Base-by-base conservation (phyloP, 2,797 vertebrate genomes). In the Alca torda region DNA sequence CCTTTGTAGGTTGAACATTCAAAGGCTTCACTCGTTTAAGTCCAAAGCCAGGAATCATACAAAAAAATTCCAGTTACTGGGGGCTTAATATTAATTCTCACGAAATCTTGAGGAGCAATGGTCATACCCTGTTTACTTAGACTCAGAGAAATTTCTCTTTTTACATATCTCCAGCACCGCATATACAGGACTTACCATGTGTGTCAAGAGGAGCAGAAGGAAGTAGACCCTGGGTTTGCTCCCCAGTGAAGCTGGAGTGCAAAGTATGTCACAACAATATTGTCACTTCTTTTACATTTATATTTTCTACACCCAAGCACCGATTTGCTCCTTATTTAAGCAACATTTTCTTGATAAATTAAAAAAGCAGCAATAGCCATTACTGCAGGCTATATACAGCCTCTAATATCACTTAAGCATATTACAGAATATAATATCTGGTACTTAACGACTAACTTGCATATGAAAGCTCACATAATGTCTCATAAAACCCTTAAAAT, bases 361-460 rank as follows among this genome's bases (percentile, higher is more conserved):
- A 98, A 98, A 98, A 99, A 99, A 99, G 98, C 98, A 98, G 98
- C 98, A 99, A 98, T 99, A 99, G 99, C 99, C 99, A 99, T 99
- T 99, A 99, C 97, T 98, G 98, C 97, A 98, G 96, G 98, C 98
- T 97, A 98, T 98, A 96, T 98, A 98, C 98, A 98, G 98, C 96
- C 97, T 98, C 98, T 97, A 98, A 98, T 98, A 98, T 99, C 98
- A 99, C 98, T 98, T 98, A 99, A 99, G 93, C 96, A 99, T 99
- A 99, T 99, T 99, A 99, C 98, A 98, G 98, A 98, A 98, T 98
- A 99, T 99, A 98, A 98, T 99, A 99, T 99, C 98, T 99, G 99
- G 99, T 99, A 99, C 98, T 98, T 98, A 98, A 98, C 98, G 98
- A 99, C 98, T 98, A 98, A 99, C 98, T 99, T 99, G 98, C 98